These are phyloP conservation scores for Brachypterus glaber DNA, from an alignment of 2,888 invertebrate genomes.

Conservation along the genomic window DNA sequence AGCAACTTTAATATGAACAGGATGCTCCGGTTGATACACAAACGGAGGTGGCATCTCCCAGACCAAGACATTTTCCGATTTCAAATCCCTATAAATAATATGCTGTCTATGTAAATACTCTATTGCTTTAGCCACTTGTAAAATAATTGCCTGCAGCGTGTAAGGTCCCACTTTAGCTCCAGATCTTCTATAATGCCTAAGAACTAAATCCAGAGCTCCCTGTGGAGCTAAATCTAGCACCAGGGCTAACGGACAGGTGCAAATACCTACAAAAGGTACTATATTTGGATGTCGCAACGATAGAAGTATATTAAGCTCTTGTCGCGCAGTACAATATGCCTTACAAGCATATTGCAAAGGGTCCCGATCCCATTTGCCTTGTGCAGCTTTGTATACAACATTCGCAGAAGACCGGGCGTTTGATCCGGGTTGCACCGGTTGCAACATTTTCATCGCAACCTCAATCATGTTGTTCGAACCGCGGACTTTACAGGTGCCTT, in stretches of 20 bases:
- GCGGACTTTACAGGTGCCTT: conserved; percentile 59
- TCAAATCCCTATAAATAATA: conserved; percentile 87
- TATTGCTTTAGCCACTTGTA: conserved; percentile 88
- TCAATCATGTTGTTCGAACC: conserved; percentile 50
- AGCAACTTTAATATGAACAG: conserved; percentile 85
- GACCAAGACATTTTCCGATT: conserved; percentile 97
- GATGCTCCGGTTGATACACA: conserved; percentile 54
- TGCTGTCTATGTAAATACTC: conserved; percentile 90
- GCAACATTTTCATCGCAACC: conserved; percentile 92
- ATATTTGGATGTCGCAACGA: conserved; percentile 85
- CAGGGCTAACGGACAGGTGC: conserved; percentile 78
- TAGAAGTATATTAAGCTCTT: conserved; percentile 82
- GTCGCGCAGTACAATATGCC: conserved; percentile 92
- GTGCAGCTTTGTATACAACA: conserved; percentile 38
- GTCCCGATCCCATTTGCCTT: conserved; percentile 90
- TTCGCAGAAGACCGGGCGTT: conserved; percentile 57
- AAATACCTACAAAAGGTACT: conserved; percentile 83
- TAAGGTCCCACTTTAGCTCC: conserved; percentile 74
- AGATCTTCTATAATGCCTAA: conserved; percentile 76
- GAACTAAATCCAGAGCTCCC: conserved; percentile 77
- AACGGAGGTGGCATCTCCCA: conserved; percentile 88
- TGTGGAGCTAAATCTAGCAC: conserved; percentile 85
- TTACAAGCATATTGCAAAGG: conserved; percentile 87
- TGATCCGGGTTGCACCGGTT: conserved; percentile 81
- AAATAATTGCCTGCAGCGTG: conserved; percentile 72